Percentiles rank a stretch among this genome's conserved stretches.
Conservation (phyloP, 1,140 invertebrate genomes). For the Diploscapter pachys region DNA sequence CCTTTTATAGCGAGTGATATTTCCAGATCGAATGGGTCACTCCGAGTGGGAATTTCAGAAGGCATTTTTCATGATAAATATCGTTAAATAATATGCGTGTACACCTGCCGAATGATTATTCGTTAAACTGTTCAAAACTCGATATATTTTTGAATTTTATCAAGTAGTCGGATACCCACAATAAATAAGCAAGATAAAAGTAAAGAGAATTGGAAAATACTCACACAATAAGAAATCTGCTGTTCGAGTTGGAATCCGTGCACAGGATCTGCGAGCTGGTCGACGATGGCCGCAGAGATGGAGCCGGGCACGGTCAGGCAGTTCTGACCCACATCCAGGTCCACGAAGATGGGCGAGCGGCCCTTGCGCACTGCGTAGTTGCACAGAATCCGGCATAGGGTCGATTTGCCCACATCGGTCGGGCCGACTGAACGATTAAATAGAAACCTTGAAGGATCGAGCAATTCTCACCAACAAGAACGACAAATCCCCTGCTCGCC, state of each 20-base stretch:
- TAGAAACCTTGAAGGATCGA: not conserved
- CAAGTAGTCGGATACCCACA: slow-evolving; percentile 61
- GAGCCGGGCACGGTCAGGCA: slow-evolving; percentile 50
- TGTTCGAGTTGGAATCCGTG: slow-evolving; percentile 47
- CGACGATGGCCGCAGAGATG: slow-evolving; percentile 46
- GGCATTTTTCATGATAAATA: too few species aligned
- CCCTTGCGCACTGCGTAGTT: slow-evolving; percentile 89
- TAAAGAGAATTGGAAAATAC: slow-evolving; percentile 16
- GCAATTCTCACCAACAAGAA: not conserved
- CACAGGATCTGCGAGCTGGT: slow-evolving; percentile 50
- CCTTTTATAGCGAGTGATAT: too few species aligned
- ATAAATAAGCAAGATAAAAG: not conserved
- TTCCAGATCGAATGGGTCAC: too few species aligned
- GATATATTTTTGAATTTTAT: not conserved
- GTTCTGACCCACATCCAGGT: slow-evolving; percentile 83
- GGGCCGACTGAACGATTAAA: slow-evolving; percentile 71
- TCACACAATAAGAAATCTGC: slow-evolving; percentile 45
- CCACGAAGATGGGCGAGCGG: slow-evolving; percentile 78
- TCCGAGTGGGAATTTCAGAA: too few species aligned
- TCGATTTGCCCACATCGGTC: slow-evolving; percentile 91
- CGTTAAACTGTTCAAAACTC: too few species aligned
- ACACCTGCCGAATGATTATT: too few species aligned
- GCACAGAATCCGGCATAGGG: slow-evolving; percentile 79
- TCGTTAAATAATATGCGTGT: too few species aligned
- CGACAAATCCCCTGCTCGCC: not conserved